These are phyloP conservation scores for Danio tinwini DNA, from an alignment of 2,797 vertebrate species.

Conservation along the genomic window DNA sequence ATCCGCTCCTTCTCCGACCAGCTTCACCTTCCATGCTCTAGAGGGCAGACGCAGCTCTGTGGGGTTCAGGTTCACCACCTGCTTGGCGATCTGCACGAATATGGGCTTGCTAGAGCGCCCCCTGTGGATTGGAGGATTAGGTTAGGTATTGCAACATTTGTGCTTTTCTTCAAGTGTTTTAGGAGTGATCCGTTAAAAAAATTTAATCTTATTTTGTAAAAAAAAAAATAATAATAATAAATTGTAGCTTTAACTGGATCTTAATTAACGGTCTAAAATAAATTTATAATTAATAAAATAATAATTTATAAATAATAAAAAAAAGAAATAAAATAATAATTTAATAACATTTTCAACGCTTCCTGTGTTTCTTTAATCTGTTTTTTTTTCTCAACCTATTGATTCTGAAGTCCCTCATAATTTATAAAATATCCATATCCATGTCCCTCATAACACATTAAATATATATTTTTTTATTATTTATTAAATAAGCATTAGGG, in stretches of 20 bases:
- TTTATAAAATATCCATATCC: too few relatives aligned
- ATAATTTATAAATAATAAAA: too few relatives aligned
- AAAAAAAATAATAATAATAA: too few relatives aligned
- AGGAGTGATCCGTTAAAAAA: neutral
- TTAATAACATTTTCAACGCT: too few relatives aligned
- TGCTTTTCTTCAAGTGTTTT: neutral
- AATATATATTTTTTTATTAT: too few relatives aligned
- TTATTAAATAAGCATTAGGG: neutral
- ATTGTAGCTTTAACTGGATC: neutral
- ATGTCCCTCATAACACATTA: too few relatives aligned
- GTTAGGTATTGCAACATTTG: too few relatives aligned
- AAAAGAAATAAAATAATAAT: too few relatives aligned
- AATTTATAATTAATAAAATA: too few relatives aligned
- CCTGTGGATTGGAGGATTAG: slow-evolving; percentile 61
- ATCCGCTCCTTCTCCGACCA: slow-evolving; percentile 84
- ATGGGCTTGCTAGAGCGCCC: slow-evolving; percentile 84
- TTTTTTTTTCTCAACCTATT: too few relatives aligned
- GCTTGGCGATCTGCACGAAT: slow-evolving; percentile 84
- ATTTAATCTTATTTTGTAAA: neutral
- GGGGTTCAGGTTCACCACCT: slow-evolving; percentile 83
- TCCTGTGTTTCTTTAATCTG: too few relatives aligned
- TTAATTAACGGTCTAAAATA: neutral
- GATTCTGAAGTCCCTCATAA: too few relatives aligned
- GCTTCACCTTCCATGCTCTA: slow-evolving; percentile 85
- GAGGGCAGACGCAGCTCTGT: slow-evolving; percentile 82